Evolutionary conservation across 2,113 vertebrate species (phyloP), one percentile per base, ranked within the genome.

Genomic region (Forbesichthys agassizii): DNA sequence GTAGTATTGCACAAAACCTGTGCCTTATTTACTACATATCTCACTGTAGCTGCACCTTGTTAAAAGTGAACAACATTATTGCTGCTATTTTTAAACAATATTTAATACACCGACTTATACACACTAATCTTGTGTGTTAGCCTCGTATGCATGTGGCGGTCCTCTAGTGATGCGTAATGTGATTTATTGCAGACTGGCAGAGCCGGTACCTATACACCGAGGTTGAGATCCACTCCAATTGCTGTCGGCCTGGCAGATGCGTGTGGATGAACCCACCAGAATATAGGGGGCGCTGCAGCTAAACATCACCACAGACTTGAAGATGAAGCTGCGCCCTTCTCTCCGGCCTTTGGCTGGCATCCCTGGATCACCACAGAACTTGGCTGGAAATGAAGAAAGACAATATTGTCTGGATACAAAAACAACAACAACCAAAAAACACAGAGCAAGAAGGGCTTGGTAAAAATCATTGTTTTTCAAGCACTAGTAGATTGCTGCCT

Each of bases 281-380:
- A 98, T 79, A 36, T 94, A 93, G 55, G 95, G 93, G 73, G 84
- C 48, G 71, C 75, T 93, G 91, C 98, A 99, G 89, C 82, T 95
- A 79, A 96, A 99, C 1, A 88, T 92, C 46, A 98, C 95, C 86
- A 98, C 96, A 0, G 98, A 97, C 79, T 96, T 96, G 75, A 95
- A 98, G 77, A 99, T 99, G 85, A 99, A 99, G 75, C 98, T 98
- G 76, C 94, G 98, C 5, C 98, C 98, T 84, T 98, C 96, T 83
- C 95, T 90, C 72, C 89, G 94, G 53, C 96, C 95, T 78, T 93
- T 93, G 66, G 94, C 89, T 13, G 96, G 97, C 61, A 88, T 61
- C 3, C 98, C 96, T 2, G 97, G 96, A 68, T 99, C 97, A 33
- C 97, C 96, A 58, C 98, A 99, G 90, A 99, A 99, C 79, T 95